phyloP scores from a whole-genome alignment of 1,140 invertebrate species.

The Apis dorsata region DNA sequence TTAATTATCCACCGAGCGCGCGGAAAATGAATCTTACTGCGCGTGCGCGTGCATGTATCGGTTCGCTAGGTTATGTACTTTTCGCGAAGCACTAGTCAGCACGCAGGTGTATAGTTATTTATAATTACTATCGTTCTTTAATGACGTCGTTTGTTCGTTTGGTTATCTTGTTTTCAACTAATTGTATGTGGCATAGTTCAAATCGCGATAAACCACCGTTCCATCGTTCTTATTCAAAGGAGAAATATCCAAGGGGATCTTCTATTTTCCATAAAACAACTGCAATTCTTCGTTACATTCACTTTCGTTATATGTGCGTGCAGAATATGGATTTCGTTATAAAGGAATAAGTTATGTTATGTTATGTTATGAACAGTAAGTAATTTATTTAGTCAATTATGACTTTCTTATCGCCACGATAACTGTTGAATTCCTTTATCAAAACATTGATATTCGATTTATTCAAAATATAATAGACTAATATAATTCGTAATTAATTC shows the following conservation, averaged over 20 bases:
- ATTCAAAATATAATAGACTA: no score
- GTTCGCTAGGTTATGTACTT: conserved; percentile 24
- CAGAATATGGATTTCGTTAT: no score
- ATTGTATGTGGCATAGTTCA: conserved; percentile 76
- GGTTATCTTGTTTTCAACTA: conserved; percentile 79
- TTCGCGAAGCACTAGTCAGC: conserved; percentile 33
- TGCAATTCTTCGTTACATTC: not conserved
- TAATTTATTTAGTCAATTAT: no score
- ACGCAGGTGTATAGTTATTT: conserved; percentile 20
- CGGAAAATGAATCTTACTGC: conserved; percentile 36
- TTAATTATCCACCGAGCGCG: conserved; percentile 74
- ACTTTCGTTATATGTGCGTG: not conserved
- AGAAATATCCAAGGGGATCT: conserved; percentile 11
- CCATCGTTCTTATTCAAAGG: conserved; percentile 18
- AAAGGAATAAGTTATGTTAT: no score
- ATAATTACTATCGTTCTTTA: conserved; percentile 53
- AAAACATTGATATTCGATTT: no score
- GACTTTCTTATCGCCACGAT: no score
- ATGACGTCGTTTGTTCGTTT: conserved; percentile 54
- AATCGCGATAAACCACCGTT: conserved; percentile 60
- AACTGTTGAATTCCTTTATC: no score
- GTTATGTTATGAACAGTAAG: no score
- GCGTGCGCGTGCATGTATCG: not conserved
- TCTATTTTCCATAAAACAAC: not conserved
- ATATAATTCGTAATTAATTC: no score